These are phyloP conservation scores for Pterobdella sp. DNA, from an alignment of 2,888 invertebrate genomes.

Conservation along the genomic window DNA sequence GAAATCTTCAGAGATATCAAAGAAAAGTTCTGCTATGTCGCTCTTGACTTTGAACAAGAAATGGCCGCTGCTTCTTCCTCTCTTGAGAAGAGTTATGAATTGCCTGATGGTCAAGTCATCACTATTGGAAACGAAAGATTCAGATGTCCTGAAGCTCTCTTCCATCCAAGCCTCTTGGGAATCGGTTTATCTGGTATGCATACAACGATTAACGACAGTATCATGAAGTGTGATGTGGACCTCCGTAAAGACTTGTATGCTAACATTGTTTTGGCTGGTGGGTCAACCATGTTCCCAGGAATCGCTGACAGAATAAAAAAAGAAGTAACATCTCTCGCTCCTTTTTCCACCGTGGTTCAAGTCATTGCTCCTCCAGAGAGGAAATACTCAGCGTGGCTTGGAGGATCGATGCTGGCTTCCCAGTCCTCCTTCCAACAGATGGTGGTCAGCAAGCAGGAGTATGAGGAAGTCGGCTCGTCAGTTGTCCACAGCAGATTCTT, in stretches of 20 bases:
- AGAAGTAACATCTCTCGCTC: conserved; percentile 78
- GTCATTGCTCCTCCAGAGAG: conserved; percentile 86
- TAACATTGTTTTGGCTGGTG: conserved; percentile 66
- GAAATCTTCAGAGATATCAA: conserved; percentile 88
- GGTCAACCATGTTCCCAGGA: no score
- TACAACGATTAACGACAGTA: conserved; percentile 44
- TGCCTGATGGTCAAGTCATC: no score
- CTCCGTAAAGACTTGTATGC: conserved; percentile 53
- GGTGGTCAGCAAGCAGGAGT: conserved; percentile 95
- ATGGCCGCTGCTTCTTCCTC: conserved; percentile 82
- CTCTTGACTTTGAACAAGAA: conserved; percentile 87
- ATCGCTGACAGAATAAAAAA: conserved; percentile 97
- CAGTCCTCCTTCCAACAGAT: conserved; percentile 82
- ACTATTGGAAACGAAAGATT: no score
- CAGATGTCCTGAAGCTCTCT: conserved; percentile 46
- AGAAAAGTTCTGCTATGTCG: no score
- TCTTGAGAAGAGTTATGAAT: conserved; percentile 79
- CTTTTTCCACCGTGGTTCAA: conserved; percentile 61
- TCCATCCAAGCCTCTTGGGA: conserved; percentile 49
- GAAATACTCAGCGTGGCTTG: conserved; percentile 97
- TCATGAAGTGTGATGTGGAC: conserved; percentile 50
- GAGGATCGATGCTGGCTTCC: conserved; percentile 88
- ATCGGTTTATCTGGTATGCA: conserved; percentile 43
- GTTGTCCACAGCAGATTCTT: conserved; percentile 95
- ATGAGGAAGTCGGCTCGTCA: conserved; percentile 89